phyloP scores from a whole-genome alignment of 2,113 vertebrate genomes.

The Coptodon bakossiorum region DNA sequence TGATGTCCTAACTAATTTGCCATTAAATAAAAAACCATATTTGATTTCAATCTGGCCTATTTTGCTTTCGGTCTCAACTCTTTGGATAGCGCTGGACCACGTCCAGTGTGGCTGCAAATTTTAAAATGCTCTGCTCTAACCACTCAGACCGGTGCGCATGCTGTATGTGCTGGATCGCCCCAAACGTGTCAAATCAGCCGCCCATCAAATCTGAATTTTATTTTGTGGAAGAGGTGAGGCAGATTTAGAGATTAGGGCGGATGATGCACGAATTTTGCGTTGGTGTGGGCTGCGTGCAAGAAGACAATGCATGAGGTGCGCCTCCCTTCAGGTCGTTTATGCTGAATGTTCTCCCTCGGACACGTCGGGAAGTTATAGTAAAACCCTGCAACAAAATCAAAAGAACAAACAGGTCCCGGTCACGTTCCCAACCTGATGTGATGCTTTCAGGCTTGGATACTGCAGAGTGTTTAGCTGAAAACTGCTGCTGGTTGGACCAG shows the following conservation, averaged over 20 bases:
- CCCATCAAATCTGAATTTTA: not conserved
- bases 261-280: not conserved
- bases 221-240: not conserved
- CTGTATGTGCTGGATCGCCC: too few species aligned
- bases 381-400: not conserved
- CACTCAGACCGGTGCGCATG: fast-evolving
- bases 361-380: not conserved
- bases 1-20: not conserved
- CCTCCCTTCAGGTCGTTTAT: not conserved
- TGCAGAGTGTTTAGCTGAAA: not conserved
- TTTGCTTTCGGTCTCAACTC: fast-evolving
- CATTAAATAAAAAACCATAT: not conserved
- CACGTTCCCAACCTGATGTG: not conserved
- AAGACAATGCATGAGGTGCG: fast-evolving
- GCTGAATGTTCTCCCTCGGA: not conserved
- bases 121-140: not conserved
- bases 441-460: not conserved
- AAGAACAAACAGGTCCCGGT: fast-evolving
- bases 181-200: not conserved
- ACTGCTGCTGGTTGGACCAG: not conserved
- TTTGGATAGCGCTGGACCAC: fast-evolving
- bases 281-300: fast-evolving
- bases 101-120: not conserved
- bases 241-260: fast-evolving
- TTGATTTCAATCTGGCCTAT: not conserved